These are phyloP conservation scores for Tenebrio molitor DNA, from an alignment of 1,140 invertebrate genomes.

Conservation along the genomic window DNA sequence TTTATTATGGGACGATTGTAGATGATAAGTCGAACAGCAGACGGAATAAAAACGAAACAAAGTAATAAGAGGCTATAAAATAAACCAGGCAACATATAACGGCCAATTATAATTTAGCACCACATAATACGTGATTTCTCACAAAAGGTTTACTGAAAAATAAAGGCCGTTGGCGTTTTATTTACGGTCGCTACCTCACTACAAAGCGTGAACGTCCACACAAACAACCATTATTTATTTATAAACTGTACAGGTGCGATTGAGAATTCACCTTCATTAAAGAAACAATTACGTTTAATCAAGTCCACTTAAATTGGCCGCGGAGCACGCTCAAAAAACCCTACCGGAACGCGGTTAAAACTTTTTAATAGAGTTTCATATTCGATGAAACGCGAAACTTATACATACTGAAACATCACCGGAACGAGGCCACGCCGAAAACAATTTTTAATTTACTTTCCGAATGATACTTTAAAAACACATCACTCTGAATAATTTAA, in stretches of 20 bases:
- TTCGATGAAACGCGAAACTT: neutral
- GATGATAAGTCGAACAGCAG: neutral
- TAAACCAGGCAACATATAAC: slow-evolving; percentile 9
- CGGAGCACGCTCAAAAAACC: neutral
- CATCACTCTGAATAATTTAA: slow-evolving; percentile 8
- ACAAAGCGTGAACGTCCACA: too few relatives aligned
- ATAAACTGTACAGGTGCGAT: neutral
- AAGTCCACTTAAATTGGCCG: neutral
- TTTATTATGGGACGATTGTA: slow-evolving; percentile 7
- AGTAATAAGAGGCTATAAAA: slow-evolving; percentile 10
- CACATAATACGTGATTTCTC: slow-evolving; percentile 36
- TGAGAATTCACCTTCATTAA: neutral
- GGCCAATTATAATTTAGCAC: slow-evolving; percentile 31
- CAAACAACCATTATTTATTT: neutral
- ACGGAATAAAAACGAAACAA: slow-evolving; percentile 4
- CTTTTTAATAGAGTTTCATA: neutral
- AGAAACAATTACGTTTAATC: neutral
- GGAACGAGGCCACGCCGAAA: neutral
- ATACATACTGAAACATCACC: neutral
- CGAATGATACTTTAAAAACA: neutral
- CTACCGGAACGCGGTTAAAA: neutral
- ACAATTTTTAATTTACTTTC: neutral
- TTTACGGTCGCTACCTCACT: too few relatives aligned
- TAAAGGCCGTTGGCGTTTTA: neutral
- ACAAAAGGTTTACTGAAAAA: slow-evolving; percentile 2